These are phyloP conservation scores for Oscheius myriophilus DNA, from an alignment of 2,888 invertebrate species.

Conservation along the genomic window DNA sequence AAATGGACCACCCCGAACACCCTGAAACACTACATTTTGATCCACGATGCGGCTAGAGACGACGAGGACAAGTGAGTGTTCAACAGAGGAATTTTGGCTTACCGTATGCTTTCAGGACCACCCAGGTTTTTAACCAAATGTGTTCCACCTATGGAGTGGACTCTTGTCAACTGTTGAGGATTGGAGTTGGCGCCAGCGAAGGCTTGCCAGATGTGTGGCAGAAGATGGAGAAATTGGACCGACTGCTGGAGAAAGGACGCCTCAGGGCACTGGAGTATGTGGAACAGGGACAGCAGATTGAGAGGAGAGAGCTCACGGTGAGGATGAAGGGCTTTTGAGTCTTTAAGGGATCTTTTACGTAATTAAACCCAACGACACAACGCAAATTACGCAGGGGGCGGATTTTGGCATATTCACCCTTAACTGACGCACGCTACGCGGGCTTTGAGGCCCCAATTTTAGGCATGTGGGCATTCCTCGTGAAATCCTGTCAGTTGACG, in stretches of 20 bases:
- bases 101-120: slow-evolving; percentile 78
- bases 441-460: no score
- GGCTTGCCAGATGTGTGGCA: slow-evolving; percentile 83
- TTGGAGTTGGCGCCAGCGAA: slow-evolving; percentile 27
- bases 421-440: no score
- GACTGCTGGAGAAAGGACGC: slow-evolving; percentile 51
- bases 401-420: no score
- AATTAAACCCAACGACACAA: no score
- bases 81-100: neutral
- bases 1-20: slow-evolving; percentile 78
- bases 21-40: slow-evolving; percentile 86
- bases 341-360: no score
- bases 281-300: slow-evolving; percentile 13
- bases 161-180: slow-evolving; percentile 84
- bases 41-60: slow-evolving; percentile 80
- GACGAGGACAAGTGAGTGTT: slow-evolving; percentile 80
- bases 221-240: slow-evolving; percentile 78
- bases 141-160: slow-evolving; percentile 86
- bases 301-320: slow-evolving; percentile 3
- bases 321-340: no score
- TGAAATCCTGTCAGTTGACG: no score
- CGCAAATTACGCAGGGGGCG: no score
- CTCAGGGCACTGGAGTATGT: slow-evolving; percentile 38
- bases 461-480: no score
- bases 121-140: slow-evolving; percentile 83